Evolutionary conservation across 2,113 vertebrate species (phyloP), one percentile per base, ranked within the genome.

Genomic region (Ornithorhynchus anatinus): DNA sequence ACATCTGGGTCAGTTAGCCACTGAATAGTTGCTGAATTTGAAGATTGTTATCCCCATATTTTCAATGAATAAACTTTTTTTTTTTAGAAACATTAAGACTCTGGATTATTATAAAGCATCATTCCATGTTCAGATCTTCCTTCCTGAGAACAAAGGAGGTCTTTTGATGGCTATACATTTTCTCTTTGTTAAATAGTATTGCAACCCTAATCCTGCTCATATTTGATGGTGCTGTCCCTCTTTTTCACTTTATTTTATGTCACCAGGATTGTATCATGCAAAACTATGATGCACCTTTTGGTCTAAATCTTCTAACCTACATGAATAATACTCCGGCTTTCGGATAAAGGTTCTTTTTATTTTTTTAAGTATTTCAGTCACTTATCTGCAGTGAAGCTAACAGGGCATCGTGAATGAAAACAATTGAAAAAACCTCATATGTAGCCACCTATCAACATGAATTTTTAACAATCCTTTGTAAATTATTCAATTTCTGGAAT

Each of bases 401-500:
- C 67, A 38, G 63, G 16, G 36, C 77, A 65, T 67, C 12, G 65
- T 6, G 57, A 72, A 53, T 15, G 52, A 89, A 88, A 89, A 78
- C 80, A 89, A 84, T 59, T 39, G 60, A 77, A 82, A 72, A 80
- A 81, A 80, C 52, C 83, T 67, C 69, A 85, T 78, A 85, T 64
- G 58, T 63, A 82, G 72, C 52, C 69, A 52, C 36, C 69, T 40
- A 6, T 57, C 25, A 60, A 69, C 85, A 86, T 91, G 81, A 72
- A 88, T 86, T 89, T 91, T 92, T 91, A 90, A 90, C 58, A 74
- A 48, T 43, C n/a, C 86, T 73, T 66, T 48, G 75, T 89, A 87
- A 87, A 86, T 92, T 88, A 89, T 88, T 91, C 85, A 89, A 69
- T 80, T 85, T 88, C 79, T 84, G 79, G 79, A 79, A 83, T 82